Evolutionary conservation across 2,113 vertebrate species (phyloP).

Genomic region (Cranoglanis bouderius): DNA sequence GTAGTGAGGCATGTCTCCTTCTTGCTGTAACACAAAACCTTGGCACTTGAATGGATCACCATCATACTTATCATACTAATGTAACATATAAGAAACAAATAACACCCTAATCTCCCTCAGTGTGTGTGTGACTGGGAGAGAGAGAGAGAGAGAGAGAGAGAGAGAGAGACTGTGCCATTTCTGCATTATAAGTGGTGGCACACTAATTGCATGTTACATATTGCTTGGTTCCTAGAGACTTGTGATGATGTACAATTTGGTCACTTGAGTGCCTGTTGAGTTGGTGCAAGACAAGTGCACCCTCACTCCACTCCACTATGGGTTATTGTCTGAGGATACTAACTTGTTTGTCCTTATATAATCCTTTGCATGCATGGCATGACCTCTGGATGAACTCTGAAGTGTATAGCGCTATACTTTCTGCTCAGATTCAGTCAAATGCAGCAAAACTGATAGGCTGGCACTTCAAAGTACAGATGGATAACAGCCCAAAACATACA

Average conservation of each 20-base stretch:
- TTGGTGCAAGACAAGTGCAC: not conserved
- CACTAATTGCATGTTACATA: slow-evolving; percentile 7
- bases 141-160: too few relatives aligned
- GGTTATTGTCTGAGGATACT: not conserved
- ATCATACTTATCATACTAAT: not conserved
- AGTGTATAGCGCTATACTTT: too few relatives aligned
- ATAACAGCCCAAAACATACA: too few relatives aligned
- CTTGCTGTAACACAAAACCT: not conserved
- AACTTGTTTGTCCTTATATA: not conserved
- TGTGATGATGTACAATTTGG: not conserved
- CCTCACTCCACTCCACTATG: not conserved
- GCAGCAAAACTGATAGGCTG: too few relatives aligned
- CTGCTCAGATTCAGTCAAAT: too few relatives aligned
- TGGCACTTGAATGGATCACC: not conserved
- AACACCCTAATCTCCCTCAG: too few relatives aligned
- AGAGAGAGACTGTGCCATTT: not conserved
- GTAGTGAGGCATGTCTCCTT: not conserved
- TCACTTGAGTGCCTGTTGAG: slow-evolving; percentile 5
- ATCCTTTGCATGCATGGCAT: not conserved
- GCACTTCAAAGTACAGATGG: too few relatives aligned
- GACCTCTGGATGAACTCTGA: not conserved
- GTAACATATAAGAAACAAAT: not conserved
- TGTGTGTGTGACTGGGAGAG: not conserved
- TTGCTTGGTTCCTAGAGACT: not conserved
- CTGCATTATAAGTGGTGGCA: not conserved